These are phyloP conservation scores for Liopterus haemorrhoidalis DNA, from an alignment of 2,888 invertebrate genomes.

Conservation along the genomic window DNA sequence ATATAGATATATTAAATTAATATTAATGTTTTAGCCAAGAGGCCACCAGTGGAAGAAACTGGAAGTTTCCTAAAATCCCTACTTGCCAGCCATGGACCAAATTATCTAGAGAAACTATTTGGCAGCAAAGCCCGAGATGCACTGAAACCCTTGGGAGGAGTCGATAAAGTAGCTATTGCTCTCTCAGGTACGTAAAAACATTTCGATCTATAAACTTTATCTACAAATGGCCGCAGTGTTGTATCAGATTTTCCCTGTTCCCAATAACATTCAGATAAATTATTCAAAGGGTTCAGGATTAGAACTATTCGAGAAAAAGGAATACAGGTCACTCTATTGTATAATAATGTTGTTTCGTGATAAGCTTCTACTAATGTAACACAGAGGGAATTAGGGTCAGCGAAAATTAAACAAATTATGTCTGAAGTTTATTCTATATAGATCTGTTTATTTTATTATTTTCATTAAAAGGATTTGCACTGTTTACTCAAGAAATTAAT, in stretches of 20 bases:
- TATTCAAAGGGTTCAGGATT: neutral
- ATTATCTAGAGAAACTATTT: constrained; percentile 93
- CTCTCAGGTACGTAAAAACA: constrained; percentile 77
- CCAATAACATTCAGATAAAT: neutral
- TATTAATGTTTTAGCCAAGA: constrained; percentile 75
- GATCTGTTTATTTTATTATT: too few species aligned
- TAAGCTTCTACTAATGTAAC: too few species aligned
- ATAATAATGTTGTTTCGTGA: too few species aligned
- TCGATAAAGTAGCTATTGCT: constrained; percentile 92
- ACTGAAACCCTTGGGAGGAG: constrained; percentile 84
- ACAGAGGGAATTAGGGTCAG: too few species aligned
- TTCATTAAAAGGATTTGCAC: too few species aligned
- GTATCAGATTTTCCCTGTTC: constrained; percentile 5
- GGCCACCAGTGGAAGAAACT: constrained; percentile 95
- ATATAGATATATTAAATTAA: too few species aligned
- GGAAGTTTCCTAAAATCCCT: constrained; percentile 91
- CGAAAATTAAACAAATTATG: too few species aligned
- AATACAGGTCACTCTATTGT: too few species aligned
- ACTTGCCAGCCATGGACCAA: constrained; percentile 90
- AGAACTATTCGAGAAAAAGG: too few species aligned
- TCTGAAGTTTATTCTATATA: too few species aligned
- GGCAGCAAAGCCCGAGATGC: constrained; percentile 92
- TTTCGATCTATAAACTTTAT: too few species aligned
- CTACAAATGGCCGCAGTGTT: neutral
- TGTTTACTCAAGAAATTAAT: too few species aligned